Evolutionary conservation across 2,113 vertebrate genomes (phyloP), one percentile per base, ranked within the genome.

Genomic region (Halcyon senegalensis): DNA sequence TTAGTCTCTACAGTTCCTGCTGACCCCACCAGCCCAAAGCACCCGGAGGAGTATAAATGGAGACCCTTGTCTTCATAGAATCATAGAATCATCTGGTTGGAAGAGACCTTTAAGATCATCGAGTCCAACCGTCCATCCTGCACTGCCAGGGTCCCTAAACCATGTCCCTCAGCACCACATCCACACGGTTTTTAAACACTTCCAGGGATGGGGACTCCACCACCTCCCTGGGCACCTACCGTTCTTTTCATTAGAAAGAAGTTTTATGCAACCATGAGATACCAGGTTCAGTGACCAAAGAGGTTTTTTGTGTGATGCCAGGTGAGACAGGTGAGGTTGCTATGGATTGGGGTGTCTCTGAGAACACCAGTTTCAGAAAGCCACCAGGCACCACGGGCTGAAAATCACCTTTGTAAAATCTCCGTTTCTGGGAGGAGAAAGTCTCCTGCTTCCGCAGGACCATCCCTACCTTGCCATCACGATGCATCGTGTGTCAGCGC

Each of bases 181-280:
- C 35, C 35, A 35, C 35, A 35, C 7, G 35, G 35, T 35, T 35
- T 35, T 35, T 35, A 35, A 35, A 35, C 35, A 35, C 35, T 35
- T 35, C 35, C 35, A 35, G 35, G 35, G 35, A 35, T 35, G 35
- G 35, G 35, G 35, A 35, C 35, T 35, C 35, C 35, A 35, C 35
- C 35, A 35, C 35, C 35, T 35, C 35, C 35, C 35, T 35, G 35
- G 35, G 35, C 35, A 35, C 35, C 35, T 35, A 35, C 35, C 35
- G 35, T 35, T 35, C 35, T 35, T 35, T 35, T 35, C 3, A 1
- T 10, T 2, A 7, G 56, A 5, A 37, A 16, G 46, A 19, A 13
- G 43, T 18, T 27, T 35, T 6, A 1, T 15, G 50, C 17, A 37
- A 2, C 50, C 8, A 0, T 0, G 6, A 25, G 58, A 1, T 0